phyloP scores from a whole-genome alignment of 2,113 vertebrate genomes.

The Pardalotus punctatus region DNA sequence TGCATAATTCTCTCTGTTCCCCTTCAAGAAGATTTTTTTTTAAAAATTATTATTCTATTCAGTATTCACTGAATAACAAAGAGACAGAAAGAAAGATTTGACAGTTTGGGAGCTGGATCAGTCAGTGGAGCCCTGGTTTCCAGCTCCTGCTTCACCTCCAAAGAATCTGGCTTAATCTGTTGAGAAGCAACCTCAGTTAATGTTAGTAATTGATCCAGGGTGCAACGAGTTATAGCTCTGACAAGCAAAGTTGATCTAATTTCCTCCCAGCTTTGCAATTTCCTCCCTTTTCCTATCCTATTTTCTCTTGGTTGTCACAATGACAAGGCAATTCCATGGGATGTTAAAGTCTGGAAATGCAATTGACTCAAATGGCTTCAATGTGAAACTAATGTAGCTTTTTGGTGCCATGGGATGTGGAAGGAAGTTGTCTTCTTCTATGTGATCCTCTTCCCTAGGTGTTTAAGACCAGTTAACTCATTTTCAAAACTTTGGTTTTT shows the following conservation, averaged over 20 bases:
- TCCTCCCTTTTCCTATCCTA: conserved; percentile 44
- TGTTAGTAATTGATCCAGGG: conserved; percentile 43
- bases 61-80: neutral
- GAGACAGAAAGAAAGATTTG: neutral
- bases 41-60: neutral
- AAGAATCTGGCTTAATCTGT: neutral
- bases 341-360: conserved; percentile 51
- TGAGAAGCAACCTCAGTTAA: conserved; percentile 22
- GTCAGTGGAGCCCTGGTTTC: neutral
- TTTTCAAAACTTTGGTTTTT: neutral
- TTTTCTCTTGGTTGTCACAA: conserved; percentile 47
- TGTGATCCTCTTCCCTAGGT: neutral
- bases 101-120: neutral
- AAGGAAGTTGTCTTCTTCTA: neutral
- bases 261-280: conserved; percentile 56
- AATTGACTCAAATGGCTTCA: conserved; percentile 50
- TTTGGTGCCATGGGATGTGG: neutral
- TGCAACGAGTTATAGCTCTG: conserved; percentile 25
- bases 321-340: conserved; percentile 50
- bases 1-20: neutral
- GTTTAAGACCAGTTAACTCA: neutral
- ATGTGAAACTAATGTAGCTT: conserved; percentile 5
- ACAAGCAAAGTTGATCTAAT: conserved; percentile 63
- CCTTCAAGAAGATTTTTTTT: neutral
- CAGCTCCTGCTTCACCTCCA: neutral